These are phyloP conservation scores for Caerostris extrusa DNA, from an alignment of 1,140 invertebrate species.

Conservation along the genomic window DNA sequence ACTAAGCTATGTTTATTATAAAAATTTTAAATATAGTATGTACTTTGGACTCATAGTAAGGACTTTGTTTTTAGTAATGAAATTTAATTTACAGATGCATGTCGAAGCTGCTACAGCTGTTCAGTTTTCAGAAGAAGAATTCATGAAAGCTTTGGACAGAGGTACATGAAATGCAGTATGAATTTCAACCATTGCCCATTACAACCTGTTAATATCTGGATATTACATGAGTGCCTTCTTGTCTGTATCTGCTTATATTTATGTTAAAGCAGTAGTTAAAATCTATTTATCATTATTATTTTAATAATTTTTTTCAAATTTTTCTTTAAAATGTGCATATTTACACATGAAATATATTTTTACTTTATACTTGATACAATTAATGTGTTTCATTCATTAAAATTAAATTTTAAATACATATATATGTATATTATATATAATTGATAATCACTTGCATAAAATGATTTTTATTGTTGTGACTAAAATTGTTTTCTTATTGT, in stretches of 20 bases:
- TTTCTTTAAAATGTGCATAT: background rate
- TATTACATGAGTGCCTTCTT: conserved; percentile 68
- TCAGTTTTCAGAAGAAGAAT: conserved; percentile 80
- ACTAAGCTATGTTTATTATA: too few species aligned
- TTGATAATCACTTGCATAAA: too few species aligned
- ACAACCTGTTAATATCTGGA: conserved; percentile 33
- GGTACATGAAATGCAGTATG: conserved; percentile 48
- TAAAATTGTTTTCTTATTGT: too few species aligned
- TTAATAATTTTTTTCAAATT: background rate
- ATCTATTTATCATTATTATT: background rate
- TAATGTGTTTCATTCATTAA: background rate
- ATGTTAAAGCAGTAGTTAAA: background rate
- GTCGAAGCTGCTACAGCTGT: conserved; percentile 83
- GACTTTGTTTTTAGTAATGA: background rate
- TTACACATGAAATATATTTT: background rate
- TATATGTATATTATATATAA: too few species aligned
- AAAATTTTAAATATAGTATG: too few species aligned
- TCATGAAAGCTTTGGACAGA: conserved; percentile 74
- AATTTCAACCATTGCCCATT: background rate
- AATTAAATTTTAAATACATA: background rate
- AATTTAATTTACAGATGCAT: conserved; percentile 81
- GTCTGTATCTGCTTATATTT: conserved; percentile 60
- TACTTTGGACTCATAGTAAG: too few species aligned
- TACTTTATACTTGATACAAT: background rate
- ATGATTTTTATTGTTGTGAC: too few species aligned